Evolutionary conservation across 2,113 vertebrate species (phyloP).

Genomic region (Theropithecus gelada): DNA sequence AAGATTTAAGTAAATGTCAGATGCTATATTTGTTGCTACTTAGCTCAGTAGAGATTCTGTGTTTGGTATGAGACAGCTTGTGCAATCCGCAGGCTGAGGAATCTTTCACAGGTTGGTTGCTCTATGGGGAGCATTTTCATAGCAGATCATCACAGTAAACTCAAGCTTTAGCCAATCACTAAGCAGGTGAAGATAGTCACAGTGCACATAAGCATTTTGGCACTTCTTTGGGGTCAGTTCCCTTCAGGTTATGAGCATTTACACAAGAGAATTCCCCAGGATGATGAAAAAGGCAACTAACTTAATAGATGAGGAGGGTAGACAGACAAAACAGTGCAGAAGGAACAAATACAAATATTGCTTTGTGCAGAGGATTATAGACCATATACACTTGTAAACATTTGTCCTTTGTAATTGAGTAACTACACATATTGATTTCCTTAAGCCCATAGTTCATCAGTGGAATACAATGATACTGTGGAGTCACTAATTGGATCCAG

Average conservation of each 20-base stretch:
- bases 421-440: neutral
- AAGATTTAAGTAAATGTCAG: neutral
- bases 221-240: neutral
- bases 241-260: neutral
- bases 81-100: neutral
- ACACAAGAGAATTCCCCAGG: neutral
- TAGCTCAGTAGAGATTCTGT: neutral
- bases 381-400: neutral
- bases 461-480: neutral
- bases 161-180: neutral
- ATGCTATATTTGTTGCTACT: neutral
- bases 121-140: neutral
- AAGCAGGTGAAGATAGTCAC: neutral
- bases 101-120: neutral
- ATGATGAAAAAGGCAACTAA: neutral
- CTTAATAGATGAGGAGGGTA: no score
- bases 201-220: no score
- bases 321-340: neutral
- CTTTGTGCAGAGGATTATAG: neutral
- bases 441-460: neutral
- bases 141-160: neutral
- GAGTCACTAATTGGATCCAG: neutral
- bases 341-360: neutral
- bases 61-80: neutral
- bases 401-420: neutral